Evolutionary conservation across 2,113 vertebrate species (phyloP), one percentile per base, ranked within the genome.

Genomic region (Dolichallabes microphthalmus): DNA sequence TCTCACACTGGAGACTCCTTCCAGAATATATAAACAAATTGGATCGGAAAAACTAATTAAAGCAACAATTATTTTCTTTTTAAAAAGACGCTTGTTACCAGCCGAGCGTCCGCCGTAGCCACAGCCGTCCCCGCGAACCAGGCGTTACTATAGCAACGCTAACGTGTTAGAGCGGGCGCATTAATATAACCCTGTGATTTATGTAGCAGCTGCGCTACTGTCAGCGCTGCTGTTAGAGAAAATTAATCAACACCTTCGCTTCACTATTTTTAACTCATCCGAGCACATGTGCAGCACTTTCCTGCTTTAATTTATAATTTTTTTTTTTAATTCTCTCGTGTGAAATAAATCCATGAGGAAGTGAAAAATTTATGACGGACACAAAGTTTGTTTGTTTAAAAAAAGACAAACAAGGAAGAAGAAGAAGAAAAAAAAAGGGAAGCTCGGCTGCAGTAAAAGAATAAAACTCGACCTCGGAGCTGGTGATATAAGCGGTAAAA

Each of bases 271-370:
- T 60, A 79, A 39, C 76, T 60, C 30, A 2, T 4, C 6, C n/a
- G 57, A 57, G 53, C 27, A 10, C 75, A 58, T 57, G 27, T 57
- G 53, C 27, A 79, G 55, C 55, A 4, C 27, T 39, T 35, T 78
- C 76, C 22, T 22, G 2, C 27, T 35, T 11, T 63, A 22, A n/a
- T 66, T 68, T 5, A 12, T 57, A 4, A 57, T 45, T 45, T 13
- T 20, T 25, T 25, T 73, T 39, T 25, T 77, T 77, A 77, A 79
- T 79, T 79, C 76, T 77, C 75, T 60, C 76, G 55, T 79, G 76
- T 79, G 76, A 79, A 79, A 58, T 78, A 78, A 79, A 39, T 79
- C 30, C 30, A 35, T 7, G 55, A 79, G 76, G 76, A 79, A 79
- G 55, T 79, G 30, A 14, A 79, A 60, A 35, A 25, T 79, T 60